phyloP scores from a whole-genome alignment of 2,797 vertebrate genomes.

The Allobates femoralis region DNA sequence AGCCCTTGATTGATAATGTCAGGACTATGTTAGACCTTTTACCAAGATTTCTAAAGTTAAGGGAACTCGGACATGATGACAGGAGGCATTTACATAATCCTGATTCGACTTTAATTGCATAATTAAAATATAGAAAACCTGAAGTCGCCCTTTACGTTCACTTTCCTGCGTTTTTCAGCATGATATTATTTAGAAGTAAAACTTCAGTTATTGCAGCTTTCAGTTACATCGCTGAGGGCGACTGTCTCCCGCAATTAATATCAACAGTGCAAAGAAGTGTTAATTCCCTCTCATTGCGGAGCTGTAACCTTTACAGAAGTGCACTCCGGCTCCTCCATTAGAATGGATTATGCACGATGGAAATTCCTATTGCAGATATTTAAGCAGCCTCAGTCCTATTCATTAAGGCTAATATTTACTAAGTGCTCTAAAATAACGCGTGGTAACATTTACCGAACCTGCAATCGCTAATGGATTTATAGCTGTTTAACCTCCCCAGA shows the following conservation, averaged over 20 bases:
- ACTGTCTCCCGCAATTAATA: conserved; percentile 51
- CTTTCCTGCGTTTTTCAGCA: not conserved
- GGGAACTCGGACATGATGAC: not conserved
- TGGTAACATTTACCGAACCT: not conserved
- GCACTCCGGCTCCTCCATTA: not conserved
- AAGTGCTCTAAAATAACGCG: conserved; percentile 25
- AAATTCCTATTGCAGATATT: not conserved
- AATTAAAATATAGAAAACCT: not conserved
- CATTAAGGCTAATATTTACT: conserved; percentile 49
- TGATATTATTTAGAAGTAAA: not conserved
- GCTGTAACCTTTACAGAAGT: conserved; percentile 51
- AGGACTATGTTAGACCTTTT: too few species aligned
- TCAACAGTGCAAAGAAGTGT: conserved; percentile 38
- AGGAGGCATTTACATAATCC: not conserved
- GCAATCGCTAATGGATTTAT: conserved; percentile 22
- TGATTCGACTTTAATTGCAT: not conserved
- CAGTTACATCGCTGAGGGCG: conserved; percentile 9
- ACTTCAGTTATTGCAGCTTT: not conserved
- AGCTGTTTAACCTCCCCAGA: conserved; percentile 1
- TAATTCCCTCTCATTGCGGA: conserved; percentile 30
- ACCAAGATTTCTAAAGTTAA: too few species aligned
- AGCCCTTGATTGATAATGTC: too few species aligned
- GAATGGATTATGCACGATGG: conserved; percentile 32
- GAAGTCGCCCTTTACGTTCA: not conserved
- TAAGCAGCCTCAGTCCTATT: conserved; percentile 12